These are phyloP conservation scores for Hycleus cichorii DNA, from an alignment of 1,140 invertebrate species.

Conservation along the genomic window DNA sequence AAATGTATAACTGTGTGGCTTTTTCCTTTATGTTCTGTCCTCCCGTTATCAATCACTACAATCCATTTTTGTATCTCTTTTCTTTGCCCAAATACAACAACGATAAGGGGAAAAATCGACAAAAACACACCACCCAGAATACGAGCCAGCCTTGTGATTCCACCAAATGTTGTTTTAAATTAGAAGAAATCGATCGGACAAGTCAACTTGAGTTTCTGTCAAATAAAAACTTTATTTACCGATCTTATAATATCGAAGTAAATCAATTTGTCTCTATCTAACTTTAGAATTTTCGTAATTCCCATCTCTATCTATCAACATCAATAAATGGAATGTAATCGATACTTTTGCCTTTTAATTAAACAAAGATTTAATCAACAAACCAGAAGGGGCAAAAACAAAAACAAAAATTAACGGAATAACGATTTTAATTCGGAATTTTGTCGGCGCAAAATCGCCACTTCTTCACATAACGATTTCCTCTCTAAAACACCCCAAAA, in stretches of 20 bases:
- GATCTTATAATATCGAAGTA: neutral
- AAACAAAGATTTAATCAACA: too few species aligned
- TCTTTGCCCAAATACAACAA: too few species aligned
- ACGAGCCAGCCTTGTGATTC: conserved; percentile 1
- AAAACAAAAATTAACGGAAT: too few species aligned
- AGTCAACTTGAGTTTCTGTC: conserved; percentile 11
- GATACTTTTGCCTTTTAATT: too few species aligned
- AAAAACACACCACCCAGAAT: conserved; percentile 8
- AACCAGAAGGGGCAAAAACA: too few species aligned
- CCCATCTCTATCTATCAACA: too few species aligned
- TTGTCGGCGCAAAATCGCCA: conserved; percentile 28
- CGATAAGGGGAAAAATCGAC: neutral
- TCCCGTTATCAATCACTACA: conserved; percentile 8
- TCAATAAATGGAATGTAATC: too few species aligned
- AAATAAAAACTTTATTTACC: conserved; percentile 13
- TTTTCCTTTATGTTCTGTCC: neutral
- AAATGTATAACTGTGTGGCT: too few species aligned
- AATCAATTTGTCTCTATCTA: too few species aligned
- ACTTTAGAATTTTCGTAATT: too few species aligned
- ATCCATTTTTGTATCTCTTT: too few species aligned
- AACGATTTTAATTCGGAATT: conserved; percentile 27
- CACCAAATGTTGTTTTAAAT: neutral
- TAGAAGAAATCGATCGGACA: conserved; percentile 8
- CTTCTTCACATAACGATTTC: conserved; percentile 30
- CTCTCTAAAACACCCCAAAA: conserved; percentile 24